phyloP scores from a whole-genome alignment of 2,888 invertebrate species.

The Trachelus stipa region DNA sequence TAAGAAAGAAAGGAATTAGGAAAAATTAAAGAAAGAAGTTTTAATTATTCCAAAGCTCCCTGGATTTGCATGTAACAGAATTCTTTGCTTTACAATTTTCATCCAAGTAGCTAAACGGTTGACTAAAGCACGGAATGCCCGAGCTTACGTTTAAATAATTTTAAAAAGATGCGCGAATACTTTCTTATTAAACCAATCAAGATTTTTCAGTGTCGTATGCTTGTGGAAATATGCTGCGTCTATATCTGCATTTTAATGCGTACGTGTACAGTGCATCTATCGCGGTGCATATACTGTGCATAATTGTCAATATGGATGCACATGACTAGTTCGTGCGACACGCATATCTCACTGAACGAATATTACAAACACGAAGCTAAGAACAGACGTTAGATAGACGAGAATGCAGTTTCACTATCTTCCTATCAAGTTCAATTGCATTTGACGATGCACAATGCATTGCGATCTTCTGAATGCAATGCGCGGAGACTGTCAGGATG shows the following conservation, averaged over 20 bases:
- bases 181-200: too few relatives aligned
- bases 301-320: not conserved
- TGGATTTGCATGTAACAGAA: not conserved
- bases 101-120: not conserved
- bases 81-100: not conserved
- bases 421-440: not conserved
- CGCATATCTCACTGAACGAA: not conserved
- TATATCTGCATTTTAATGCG: not conserved
- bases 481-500: not conserved
- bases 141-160: not conserved
- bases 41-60: not conserved
- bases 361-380: not conserved
- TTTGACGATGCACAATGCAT: not conserved
- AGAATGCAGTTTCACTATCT: not conserved
- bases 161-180: not conserved
- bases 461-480: not conserved
- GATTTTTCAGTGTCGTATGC: not conserved
- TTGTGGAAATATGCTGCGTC: not conserved
- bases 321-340: not conserved
- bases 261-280: not conserved
- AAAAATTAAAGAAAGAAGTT: not conserved
- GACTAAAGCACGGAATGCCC: not conserved
- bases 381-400: not conserved
- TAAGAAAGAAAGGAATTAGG: not conserved
- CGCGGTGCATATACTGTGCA: not conserved